phyloP scores from a whole-genome alignment of 2,888 invertebrate species.

The Gnatocerus cornutus region DNA sequence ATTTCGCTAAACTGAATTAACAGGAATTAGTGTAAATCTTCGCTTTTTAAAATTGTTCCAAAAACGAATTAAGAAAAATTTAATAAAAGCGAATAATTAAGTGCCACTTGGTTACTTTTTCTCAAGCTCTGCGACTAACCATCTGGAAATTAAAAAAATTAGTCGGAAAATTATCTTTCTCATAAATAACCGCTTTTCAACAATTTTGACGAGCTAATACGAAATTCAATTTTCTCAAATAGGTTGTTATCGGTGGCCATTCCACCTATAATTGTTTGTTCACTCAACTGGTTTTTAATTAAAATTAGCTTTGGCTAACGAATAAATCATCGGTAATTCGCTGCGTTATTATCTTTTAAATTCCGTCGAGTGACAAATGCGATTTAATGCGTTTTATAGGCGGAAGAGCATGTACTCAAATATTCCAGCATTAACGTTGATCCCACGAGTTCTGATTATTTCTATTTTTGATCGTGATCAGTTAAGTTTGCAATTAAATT shows the following conservation, averaged over 20 bases:
- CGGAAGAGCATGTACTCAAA: neutral
- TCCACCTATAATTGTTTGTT: conserved; percentile 46
- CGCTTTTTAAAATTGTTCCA: conserved; percentile 50
- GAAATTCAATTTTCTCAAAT: conserved; percentile 41
- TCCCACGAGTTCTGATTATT: no score
- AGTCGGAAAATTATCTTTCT: no score
- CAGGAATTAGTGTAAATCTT: conserved; percentile 57
- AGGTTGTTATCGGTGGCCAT: conserved; percentile 19
- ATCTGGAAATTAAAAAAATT: neutral
- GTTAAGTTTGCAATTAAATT: no score
- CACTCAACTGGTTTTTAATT: conserved; percentile 49
- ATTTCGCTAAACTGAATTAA: conserved; percentile 61
- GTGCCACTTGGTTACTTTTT: conserved; percentile 13
- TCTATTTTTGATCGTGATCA: no score
- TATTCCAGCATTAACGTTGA: no score
- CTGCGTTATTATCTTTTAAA: conserved; percentile 6
- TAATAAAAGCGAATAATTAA: conserved; percentile 32
- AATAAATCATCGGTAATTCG: conserved; percentile 40
- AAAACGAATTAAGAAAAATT: conserved; percentile 47
- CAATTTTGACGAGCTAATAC: conserved; percentile 24
- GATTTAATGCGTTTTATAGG: conserved; percentile 23
- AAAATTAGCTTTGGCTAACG: conserved; percentile 45
- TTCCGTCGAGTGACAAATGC: conserved; percentile 27
- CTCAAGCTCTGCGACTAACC: conserved; percentile 9
- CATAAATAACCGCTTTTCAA: no score